Conservation (phyloP, 2,888 invertebrate species). For the Pedicia rivosa region DNA sequence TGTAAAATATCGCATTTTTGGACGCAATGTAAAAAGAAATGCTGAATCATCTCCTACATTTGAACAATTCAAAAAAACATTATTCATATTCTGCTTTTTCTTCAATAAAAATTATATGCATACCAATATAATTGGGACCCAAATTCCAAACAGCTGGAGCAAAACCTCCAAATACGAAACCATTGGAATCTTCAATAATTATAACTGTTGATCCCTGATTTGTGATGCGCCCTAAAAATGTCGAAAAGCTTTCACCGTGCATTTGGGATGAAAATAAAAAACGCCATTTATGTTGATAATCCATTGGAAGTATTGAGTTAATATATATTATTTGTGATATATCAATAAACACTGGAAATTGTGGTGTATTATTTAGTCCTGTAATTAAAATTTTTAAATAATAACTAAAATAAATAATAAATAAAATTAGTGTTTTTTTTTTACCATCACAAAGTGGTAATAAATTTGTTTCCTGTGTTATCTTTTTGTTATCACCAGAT, state of each 20-base stretch:
- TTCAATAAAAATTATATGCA: too few species aligned
- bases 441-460: conserved; percentile 21
- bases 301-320: conserved; percentile 60
- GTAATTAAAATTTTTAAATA: conserved; percentile 10
- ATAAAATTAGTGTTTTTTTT: neutral
- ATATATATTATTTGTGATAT: conserved; percentile 65
- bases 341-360: conserved; percentile 60
- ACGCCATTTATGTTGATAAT: conserved; percentile 65
- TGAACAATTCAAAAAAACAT: conserved; percentile 7
- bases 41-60: conserved; percentile 50
- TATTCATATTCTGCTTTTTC: too few species aligned
- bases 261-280: conserved; percentile 74
- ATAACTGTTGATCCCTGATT: conserved; percentile 71
- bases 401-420: neutral
- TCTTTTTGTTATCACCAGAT: neutral
- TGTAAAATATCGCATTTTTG: conserved; percentile 60
- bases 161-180: conserved; percentile 81
- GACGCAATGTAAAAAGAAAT: conserved; percentile 71
- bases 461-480: conserved; percentile 13
- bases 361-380: conserved; percentile 56
- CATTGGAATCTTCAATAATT: conserved; percentile 65
- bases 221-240: conserved; percentile 53
- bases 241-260: conserved; percentile 83
- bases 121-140: conserved; percentile 55
- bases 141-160: conserved; percentile 63